phyloP scores from a whole-genome alignment of 1,140 invertebrate genomes.

The Zaprionus gabonicus region DNA sequence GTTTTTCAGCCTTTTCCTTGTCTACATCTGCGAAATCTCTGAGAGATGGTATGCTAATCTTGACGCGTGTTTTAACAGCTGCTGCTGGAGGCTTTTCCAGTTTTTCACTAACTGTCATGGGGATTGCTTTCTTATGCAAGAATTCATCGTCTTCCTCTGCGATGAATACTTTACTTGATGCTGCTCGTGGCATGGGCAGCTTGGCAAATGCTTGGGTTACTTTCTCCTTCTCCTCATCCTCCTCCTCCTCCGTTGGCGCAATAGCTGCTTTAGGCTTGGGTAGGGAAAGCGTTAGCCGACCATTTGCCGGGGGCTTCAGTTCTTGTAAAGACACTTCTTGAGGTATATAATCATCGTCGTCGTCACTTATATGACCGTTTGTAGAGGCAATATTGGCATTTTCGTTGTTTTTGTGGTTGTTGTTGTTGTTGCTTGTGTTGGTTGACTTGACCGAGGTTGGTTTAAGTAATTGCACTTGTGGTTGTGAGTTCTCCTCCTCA shows the following conservation, averaged over 20 bases:
- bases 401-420: neutral
- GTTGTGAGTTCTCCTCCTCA: conserved; percentile 32
- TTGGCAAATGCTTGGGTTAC: conserved; percentile 63
- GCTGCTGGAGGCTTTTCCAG: conserved; percentile 64
- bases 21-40: conserved; percentile 86
- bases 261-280: conserved; percentile 66
- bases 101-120: conserved; percentile 21
- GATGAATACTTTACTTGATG: conserved; percentile 37
- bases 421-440: conserved; percentile 6
- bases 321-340: conserved; percentile 63
- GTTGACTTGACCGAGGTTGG: neutral
- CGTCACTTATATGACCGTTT: conserved; percentile 75
- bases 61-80: conserved; percentile 66
- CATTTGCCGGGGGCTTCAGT: conserved; percentile 8
- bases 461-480: conserved; percentile 44
- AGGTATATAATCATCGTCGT: conserved; percentile 72
- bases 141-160: conserved; percentile 87
- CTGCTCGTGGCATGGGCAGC: conserved; percentile 61
- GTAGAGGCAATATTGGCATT: neutral
- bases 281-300: conserved; percentile 37
- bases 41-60: conserved; percentile 83
- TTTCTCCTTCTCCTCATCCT: conserved; percentile 35
- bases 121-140: conserved; percentile 85
- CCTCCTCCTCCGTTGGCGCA: neutral
- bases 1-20: conserved; percentile 69